Percentiles rank a stretch among this genome's conserved stretches.
These are phyloP conservation scores for Scolopax bukidnonensis DNA, from an alignment of 2,797 vertebrate species.

Conservation along the genomic window DNA sequence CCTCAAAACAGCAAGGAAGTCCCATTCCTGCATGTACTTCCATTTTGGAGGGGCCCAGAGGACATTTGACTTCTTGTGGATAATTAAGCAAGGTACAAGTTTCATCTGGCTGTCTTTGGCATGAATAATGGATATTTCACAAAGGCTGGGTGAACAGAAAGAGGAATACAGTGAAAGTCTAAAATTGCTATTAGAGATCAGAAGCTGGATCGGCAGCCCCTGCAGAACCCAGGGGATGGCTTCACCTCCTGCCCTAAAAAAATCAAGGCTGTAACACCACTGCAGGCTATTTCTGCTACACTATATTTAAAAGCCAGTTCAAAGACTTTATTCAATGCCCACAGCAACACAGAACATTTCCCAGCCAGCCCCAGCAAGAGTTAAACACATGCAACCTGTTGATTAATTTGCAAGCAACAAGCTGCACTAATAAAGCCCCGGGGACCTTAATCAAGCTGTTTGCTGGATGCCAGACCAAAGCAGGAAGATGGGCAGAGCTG, in stretches of 20 bases:
- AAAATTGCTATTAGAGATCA: neutral
- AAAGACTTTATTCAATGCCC: neutral
- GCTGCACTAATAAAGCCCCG: constrained; percentile 28
- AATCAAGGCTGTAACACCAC: neutral
- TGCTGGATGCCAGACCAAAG: constrained; percentile 51
- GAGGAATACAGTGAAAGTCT: neutral
- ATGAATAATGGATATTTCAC: neutral
- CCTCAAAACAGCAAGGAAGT: neutral
- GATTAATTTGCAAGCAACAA: constrained; percentile 66
- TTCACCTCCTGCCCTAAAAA: neutral
- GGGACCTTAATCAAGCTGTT: constrained; percentile 63
- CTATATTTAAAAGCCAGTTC: neutral
- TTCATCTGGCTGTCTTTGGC: neutral
- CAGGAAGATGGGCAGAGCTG: constrained; percentile 65
- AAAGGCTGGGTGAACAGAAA: neutral
- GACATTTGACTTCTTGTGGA: neutral
- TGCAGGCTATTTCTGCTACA: neutral
- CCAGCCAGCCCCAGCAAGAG: constrained; percentile 9
- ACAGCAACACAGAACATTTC: neutral
- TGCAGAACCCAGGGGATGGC: neutral
- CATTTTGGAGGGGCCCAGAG: neutral
- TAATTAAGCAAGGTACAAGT: neutral
- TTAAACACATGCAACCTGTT: constrained; percentile 56
- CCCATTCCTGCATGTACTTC: neutral
- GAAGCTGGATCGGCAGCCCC: neutral